Evolutionary conservation across 2,888 invertebrate species (phyloP), one percentile per base, ranked within the genome.

Genomic region (Coelinius sp.): DNA sequence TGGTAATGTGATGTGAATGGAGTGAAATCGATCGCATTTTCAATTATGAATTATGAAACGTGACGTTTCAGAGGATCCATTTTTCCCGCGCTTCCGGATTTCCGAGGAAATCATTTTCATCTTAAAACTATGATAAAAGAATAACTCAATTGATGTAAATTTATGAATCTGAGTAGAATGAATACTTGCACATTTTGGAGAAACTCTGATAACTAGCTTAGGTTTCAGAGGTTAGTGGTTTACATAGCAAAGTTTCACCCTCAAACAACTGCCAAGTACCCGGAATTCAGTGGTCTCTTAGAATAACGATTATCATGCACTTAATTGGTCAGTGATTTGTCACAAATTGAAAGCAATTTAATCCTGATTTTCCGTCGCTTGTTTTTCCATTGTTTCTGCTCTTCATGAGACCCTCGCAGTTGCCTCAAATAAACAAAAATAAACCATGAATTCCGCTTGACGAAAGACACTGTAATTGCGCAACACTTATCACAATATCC

Each of bases 261-360:
- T 59, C 59, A 59, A 59, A 59, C 59, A 31, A 59, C 31, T 59
- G 35, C 17, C 59, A 59, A 59, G 17, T 35, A 59, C 20, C 59
- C 31, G 59, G 59, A 14, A 17, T 20, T 53, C 53, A 27, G 53
- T 17, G 59, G 59, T 35, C 59, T 56, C 56, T 53, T 53, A n/a
- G 53, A 25, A 25, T 12, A 27, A 20, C 31, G 59, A 59, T 59
- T 59, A 59, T 59, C 35, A 59, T 59, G 31, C 59, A 59, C 59
- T 59, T 35, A 59, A 59, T 59, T 35, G 59, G 20, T 20, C 31
- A 8, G 35, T 17, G 59, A 59, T 59, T 59, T 17, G 31, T 56
- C 56, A 56, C 56, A n/a, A 56, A 27, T 31, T 56, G 17, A n/a
- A n/a, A 14, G 56, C 3, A 56, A 56, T 56, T 56, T n/a, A 25